Conservation (phyloP, 2,113 vertebrate species). For the Leucosticte australis region DNA sequence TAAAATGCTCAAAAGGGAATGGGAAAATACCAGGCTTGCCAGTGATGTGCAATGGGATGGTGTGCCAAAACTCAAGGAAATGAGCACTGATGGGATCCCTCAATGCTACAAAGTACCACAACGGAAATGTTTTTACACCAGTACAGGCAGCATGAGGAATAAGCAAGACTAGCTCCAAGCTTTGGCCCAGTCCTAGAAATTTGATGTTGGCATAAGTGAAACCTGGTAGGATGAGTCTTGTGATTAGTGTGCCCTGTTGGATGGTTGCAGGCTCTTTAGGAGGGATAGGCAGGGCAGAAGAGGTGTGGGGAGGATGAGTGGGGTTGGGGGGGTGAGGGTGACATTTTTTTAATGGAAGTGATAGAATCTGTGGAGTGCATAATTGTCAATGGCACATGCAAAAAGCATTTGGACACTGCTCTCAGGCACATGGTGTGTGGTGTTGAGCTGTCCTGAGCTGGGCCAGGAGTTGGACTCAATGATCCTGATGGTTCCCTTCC, state of each 20-base stretch:
- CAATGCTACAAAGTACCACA: neutral
- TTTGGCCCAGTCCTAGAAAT: neutral
- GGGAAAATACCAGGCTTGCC: neutral
- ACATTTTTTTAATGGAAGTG: neutral
- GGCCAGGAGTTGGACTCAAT: neutral
- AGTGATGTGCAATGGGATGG: neutral
- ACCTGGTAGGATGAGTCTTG: neutral
- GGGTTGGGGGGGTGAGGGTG: accelerated
- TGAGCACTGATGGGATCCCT: neutral
- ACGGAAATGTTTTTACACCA: neutral
- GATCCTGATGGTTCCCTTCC: neutral
- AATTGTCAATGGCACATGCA: neutral
- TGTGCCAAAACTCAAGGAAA: neutral
- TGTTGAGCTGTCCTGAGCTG: neutral
- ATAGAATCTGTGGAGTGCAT: neutral
- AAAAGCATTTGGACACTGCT: neutral
- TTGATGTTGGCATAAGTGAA: neutral
- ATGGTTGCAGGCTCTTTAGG: neutral
- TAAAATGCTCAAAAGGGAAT: neutral
- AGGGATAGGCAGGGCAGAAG: neutral
- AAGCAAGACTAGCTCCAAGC: neutral
- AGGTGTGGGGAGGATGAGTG: neutral
- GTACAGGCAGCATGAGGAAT: neutral
- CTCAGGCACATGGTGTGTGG: neutral
- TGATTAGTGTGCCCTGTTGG: neutral